Percentiles rank a stretch among this genome's conserved stretches.
Conservation (phyloP, 2,888 invertebrate species). For the Lycaena phlaeas region DNA sequence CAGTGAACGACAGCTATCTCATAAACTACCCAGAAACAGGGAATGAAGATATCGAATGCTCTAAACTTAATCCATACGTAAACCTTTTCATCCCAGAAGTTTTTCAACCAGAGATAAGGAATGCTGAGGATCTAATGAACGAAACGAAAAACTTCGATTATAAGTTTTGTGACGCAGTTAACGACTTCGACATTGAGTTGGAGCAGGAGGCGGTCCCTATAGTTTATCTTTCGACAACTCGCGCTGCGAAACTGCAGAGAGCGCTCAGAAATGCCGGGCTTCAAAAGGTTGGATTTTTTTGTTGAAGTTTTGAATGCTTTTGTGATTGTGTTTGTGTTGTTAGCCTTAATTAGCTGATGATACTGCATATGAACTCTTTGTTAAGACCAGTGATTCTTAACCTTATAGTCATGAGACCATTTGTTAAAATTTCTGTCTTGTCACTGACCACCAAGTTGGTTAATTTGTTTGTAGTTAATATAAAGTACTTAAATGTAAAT, state of each 20-base stretch:
- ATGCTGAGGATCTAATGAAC: slow-evolving; percentile 39
- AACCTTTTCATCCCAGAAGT: slow-evolving; percentile 55
- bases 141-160: slow-evolving; percentile 44
- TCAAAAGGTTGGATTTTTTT: slow-evolving; percentile 61
- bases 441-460: too few species aligned
- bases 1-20: slow-evolving; percentile 40
- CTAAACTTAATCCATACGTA: slow-evolving; percentile 43
- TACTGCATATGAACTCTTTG: too few species aligned
- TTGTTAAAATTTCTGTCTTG: too few species aligned
- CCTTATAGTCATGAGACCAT: too few species aligned
- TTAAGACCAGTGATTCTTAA: too few species aligned
- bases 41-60: slow-evolving; percentile 32
- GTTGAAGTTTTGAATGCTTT: neutral
- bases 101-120: slow-evolving; percentile 49
- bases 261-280: slow-evolving; percentile 71
- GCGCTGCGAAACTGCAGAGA: slow-evolving; percentile 67
- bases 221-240: slow-evolving; percentile 64
- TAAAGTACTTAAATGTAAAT: too few species aligned
- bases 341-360: too few species aligned
- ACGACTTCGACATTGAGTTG: slow-evolving; percentile 62
- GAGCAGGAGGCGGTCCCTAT: slow-evolving; percentile 55
- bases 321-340: neutral
- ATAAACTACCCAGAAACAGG: slow-evolving; percentile 49
- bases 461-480: too few species aligned
- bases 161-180: slow-evolving; percentile 60